phyloP scores from a whole-genome alignment of 1,140 invertebrate species.

The Lithobius niger region DNA sequence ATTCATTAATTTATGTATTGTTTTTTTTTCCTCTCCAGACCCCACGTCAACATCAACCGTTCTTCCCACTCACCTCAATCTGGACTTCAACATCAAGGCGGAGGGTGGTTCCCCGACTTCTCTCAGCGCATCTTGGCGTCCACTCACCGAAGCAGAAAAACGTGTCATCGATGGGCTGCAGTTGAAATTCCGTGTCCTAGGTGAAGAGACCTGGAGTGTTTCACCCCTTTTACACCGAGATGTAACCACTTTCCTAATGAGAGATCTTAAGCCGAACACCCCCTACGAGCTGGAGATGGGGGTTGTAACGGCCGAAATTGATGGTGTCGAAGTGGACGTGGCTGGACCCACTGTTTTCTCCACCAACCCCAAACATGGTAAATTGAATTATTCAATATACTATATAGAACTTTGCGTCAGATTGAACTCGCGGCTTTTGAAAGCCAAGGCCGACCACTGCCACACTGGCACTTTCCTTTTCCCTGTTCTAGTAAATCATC shows the following conservation, averaged over 20 bases:
- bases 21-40: conserved; percentile 8
- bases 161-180: conserved; percentile 58
- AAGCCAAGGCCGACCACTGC: no score
- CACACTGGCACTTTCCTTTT: no score
- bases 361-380: conserved; percentile 36
- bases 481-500: no score
- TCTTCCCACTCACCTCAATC: conserved; percentile 46
- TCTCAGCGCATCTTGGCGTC: conserved; percentile 62
- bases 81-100: conserved; percentile 55
- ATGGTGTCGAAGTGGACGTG: conserved; percentile 53
- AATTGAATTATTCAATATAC: conserved; percentile 14
- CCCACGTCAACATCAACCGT: conserved; percentile 35
- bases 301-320: conserved; percentile 55
- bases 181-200: conserved; percentile 52
- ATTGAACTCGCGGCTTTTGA: no score
- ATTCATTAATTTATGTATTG: background rate
- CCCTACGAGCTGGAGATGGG: conserved; percentile 60
- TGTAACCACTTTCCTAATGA: conserved; percentile 52
- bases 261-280: conserved; percentile 52
- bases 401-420: background rate
- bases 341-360: conserved; percentile 49
- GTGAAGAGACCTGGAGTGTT: conserved; percentile 34
- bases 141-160: conserved; percentile 60
- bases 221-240: conserved; percentile 61
- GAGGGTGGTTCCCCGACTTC: conserved; percentile 60